Conservation (phyloP, 2,797 vertebrate genomes). For the Poecilia velifera region DNA sequence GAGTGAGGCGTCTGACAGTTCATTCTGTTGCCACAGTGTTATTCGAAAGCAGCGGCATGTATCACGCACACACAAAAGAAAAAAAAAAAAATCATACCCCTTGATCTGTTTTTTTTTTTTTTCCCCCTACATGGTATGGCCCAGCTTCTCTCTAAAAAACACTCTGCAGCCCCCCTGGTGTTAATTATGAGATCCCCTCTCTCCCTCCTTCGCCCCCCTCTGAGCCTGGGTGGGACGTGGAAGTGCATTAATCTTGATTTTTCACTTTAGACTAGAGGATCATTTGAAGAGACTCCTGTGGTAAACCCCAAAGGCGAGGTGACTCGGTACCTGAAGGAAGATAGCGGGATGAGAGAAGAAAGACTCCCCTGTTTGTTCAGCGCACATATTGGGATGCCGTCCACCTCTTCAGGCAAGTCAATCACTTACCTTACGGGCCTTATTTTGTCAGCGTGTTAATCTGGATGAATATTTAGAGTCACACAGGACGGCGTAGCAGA, state of each 20-base stretch:
- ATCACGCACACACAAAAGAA: constrained; percentile 33
- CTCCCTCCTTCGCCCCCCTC: constrained; percentile 49
- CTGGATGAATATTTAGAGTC: constrained; percentile 59
- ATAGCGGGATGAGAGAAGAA: constrained; percentile 35
- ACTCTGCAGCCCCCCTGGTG: constrained; percentile 73
- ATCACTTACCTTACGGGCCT: constrained; percentile 49
- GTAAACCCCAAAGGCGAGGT: constrained; percentile 75
- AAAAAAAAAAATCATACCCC: constrained; percentile 58
- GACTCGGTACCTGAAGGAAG: constrained; percentile 58
- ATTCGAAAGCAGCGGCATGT: constrained; percentile 44
- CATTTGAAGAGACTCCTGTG: constrained; percentile 80
- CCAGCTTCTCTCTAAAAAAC: constrained; percentile 49
- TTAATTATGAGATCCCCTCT: constrained; percentile 78
- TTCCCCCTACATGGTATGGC: constrained; percentile 41
- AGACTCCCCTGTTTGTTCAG: constrained; percentile 51
- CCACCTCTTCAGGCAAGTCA: constrained; percentile 50
- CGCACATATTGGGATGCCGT: constrained; percentile 44
- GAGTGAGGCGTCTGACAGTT: constrained; percentile 52
- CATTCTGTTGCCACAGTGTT: constrained; percentile 49
- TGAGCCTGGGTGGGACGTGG: constrained; percentile 63
- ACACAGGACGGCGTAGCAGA: constrained; percentile 40
- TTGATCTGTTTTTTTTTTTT: constrained; percentile 56
- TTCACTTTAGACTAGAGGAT: constrained; percentile 77
- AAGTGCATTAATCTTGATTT: constrained; percentile 85
- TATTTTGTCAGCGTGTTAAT: constrained; percentile 58